Conservation (phyloP, 2,113 vertebrate genomes). For the Ornithorhynchus anatinus region DNA sequence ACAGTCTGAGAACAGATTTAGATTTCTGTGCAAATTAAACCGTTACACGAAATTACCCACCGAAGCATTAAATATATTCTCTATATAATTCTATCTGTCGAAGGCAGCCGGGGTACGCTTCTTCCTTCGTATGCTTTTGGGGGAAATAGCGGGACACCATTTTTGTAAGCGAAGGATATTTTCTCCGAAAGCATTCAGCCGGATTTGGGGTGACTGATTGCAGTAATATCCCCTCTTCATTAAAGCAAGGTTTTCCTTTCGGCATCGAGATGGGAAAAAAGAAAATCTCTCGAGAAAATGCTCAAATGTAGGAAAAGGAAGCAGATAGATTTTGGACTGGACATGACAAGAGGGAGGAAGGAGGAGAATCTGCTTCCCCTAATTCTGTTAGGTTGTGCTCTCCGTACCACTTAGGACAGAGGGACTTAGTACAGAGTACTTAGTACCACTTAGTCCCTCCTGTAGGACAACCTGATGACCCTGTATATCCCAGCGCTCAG, state of each 20-base stretch:
- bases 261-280: not conserved
- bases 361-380: rapidly evolving
- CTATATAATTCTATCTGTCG: conserved; percentile 53
- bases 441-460: too few species aligned
- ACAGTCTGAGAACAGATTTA: conserved; percentile 63
- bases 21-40: conserved; percentile 70
- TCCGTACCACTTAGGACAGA: too few species aligned
- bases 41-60: conserved; percentile 42
- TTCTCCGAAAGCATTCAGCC: not conserved
- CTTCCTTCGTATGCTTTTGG: conserved; percentile 19
- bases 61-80: conserved; percentile 63
- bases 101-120: conserved; percentile 9
- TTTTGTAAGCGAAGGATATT: not conserved
- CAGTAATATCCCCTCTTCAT: not conserved
- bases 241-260: not conserved
- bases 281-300: not conserved
- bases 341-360: rapidly evolving
- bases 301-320: rapidly evolving
- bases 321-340: rapidly evolving
- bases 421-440: too few species aligned
- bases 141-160: conserved; percentile 1
- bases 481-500: too few species aligned
- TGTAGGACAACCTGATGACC: too few species aligned
- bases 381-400: too few species aligned
- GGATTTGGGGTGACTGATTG: conserved; percentile 36